Conservation (phyloP, 1,140 invertebrate species). For the Paramacrobiotus metropolitanus region DNA sequence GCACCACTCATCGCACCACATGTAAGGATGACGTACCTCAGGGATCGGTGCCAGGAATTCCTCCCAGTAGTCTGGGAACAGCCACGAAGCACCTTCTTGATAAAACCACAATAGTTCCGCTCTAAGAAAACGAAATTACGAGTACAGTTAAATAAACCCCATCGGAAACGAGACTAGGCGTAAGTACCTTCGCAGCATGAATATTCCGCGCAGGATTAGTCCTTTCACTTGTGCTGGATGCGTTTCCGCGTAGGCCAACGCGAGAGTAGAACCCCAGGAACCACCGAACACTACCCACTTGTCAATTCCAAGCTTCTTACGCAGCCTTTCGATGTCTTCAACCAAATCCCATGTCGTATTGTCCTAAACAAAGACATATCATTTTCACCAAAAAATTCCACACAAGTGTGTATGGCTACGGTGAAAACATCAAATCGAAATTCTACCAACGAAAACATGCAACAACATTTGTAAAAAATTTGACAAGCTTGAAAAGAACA, state of each 20-base stretch:
- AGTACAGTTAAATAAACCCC: too few relatives aligned
- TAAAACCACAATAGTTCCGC: slow-evolving; percentile 22
- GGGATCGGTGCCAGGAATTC: slow-evolving; percentile 20
- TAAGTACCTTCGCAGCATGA: slow-evolving; percentile 17
- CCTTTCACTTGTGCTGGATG: slow-evolving; percentile 20
- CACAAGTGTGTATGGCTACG: too few relatives aligned
- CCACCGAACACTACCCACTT: slow-evolving; percentile 24
- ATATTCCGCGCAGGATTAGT: slow-evolving; percentile 21
- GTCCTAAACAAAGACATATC: slow-evolving; percentile 15
- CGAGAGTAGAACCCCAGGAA: slow-evolving; percentile 22
- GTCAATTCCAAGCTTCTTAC: slow-evolving; percentile 19
- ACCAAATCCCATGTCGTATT: slow-evolving; percentile 24
- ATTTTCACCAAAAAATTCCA: too few relatives aligned
- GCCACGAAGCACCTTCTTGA: slow-evolving; percentile 20
- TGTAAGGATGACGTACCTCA: slow-evolving; percentile 13
- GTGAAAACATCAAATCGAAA: too few relatives aligned
- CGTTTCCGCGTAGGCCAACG: slow-evolving; percentile 20
- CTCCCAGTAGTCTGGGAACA: slow-evolving; percentile 22
- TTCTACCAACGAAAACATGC: too few relatives aligned
- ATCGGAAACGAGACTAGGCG: too few relatives aligned
- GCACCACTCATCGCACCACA: neutral
- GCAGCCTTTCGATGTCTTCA: slow-evolving; percentile 21
- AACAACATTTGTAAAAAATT: too few relatives aligned
- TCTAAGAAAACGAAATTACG: slow-evolving; percentile 12
- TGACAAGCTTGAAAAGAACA: too few relatives aligned